phyloP scores from a whole-genome alignment of 2,888 invertebrate genomes.

The Eretmocerus hayati region DNA sequence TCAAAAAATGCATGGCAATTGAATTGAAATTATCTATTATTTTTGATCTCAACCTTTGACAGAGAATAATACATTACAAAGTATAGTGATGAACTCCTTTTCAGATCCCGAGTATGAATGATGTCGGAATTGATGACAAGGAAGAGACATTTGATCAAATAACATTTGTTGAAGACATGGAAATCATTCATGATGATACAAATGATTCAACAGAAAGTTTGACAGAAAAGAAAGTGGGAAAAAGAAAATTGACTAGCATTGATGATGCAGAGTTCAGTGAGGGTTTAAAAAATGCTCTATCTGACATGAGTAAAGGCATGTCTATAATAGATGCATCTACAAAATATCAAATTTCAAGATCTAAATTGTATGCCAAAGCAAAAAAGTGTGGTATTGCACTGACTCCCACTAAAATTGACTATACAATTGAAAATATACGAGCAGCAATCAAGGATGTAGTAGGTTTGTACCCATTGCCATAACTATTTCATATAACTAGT shows the following conservation, averaged over 20 bases:
- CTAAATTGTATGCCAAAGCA: constrained; percentile 46
- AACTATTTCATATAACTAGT: too few species aligned
- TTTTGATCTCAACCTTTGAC: constrained; percentile 35
- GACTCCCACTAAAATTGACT: constrained; percentile 43
- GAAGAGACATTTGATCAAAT: not conserved
- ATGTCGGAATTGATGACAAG: constrained; percentile 11
- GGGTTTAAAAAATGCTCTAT: constrained; percentile 42
- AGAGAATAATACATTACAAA: too few species aligned
- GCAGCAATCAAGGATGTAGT: constrained; percentile 45
- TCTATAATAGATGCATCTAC: constrained; percentile 44
- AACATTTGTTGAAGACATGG: not conserved
- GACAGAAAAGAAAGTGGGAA: too few species aligned
- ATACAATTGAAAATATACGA: constrained; percentile 44
- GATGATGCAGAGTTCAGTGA: too few species aligned
- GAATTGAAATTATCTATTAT: constrained; percentile 28
- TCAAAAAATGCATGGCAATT: not conserved
- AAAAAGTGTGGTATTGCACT: constrained; percentile 42
- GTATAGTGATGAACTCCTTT: too few species aligned
- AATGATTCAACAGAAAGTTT: constrained; percentile 19
- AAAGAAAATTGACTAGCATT: too few species aligned
- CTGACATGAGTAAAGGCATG: constrained; percentile 41
- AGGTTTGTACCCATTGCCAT: constrained; percentile 27
- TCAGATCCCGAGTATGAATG: constrained; percentile 34
- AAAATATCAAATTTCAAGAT: constrained; percentile 44
- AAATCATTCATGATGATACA: constrained; percentile 19